Base-by-base conservation (phyloP, 2,797 vertebrate species). In the Salarias fasciatus region DNA sequence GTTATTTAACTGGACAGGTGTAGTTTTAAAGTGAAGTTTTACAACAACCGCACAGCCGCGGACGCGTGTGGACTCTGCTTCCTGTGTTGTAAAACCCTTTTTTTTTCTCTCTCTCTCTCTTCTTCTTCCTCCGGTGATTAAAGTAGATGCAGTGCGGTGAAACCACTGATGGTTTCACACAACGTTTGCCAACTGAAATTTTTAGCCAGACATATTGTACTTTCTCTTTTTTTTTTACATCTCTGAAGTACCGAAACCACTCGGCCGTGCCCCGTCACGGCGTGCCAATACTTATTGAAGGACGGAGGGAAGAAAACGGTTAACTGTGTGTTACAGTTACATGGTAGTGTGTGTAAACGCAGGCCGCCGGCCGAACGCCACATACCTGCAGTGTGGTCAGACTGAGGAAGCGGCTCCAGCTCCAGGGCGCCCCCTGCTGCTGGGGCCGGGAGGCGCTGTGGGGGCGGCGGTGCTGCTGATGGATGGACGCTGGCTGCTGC, bases 401-500 rank as follows among this genome's bases (percentile, higher is more conserved):
- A 81, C 66, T 8, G 3, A 73, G 59, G 69, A 92, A 93, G 92
- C 91, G 90, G 87, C 91, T 91, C 75, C 91, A 80, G 84, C 60
- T 49, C 77, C 60, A 53, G 67, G 80, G 84, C 72, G 30, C 88
- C 90, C 88, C 87, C 92, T 92, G 38, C 79, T 90, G 91, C 68
- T 37, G 10, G 2, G 68, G 75, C 65, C n/a, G 31, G 49, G 43
- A 73, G 58, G 76, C 63, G n/a, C 56, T 53, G 61, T 63, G 60
- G 57, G 52, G 55, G 59, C 54, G 68, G 59, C 60, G 55, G 44
- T 11, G 74, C 63, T 58, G 69, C 76, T 81, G 84, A 75, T 56
- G 76, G 84, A 86, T 69, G 67, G 61, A 76, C 48, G 28, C 52
- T 40, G 73, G 69, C 77, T 82, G 76, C 53, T 67, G 79, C 75